Conservation (phyloP, 2,113 vertebrate species). For the Ardeotis arabs region DNA sequence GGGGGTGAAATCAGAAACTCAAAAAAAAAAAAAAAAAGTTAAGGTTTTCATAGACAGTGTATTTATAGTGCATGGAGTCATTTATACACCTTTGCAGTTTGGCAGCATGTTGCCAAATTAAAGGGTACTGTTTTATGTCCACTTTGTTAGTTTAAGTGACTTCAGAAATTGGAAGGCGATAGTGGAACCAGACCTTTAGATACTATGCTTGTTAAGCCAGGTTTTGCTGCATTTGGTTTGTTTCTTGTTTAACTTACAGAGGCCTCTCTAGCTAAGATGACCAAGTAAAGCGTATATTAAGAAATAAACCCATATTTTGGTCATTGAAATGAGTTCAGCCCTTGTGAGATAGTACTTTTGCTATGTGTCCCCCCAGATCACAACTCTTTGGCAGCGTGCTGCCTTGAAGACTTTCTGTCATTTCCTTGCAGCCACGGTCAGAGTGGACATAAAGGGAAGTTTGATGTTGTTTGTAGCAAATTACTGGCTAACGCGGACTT, state of each 20-base stretch:
- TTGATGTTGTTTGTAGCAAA: background rate
- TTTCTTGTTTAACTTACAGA: background rate
- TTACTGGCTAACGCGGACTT: background rate
- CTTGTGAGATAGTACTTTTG: background rate
- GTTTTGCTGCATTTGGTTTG: background rate
- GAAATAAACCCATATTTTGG: background rate
- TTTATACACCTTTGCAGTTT: background rate
- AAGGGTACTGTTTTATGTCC: background rate
- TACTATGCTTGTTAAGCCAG: background rate
- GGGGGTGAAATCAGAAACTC: background rate
- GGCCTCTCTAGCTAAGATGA: background rate
- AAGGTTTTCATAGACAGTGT: background rate
- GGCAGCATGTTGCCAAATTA: background rate
- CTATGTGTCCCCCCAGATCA: background rate
- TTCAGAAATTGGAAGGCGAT: background rate
- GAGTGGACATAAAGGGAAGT: background rate
- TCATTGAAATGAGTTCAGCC: background rate
- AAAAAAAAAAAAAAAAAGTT: background rate
- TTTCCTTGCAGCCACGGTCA: background rate
- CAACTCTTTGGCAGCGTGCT: background rate
- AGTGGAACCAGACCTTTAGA: background rate
- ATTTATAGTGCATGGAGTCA: background rate
- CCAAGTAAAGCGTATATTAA: fast-evolving
- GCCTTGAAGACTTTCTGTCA: background rate
- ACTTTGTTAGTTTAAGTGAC: constrained; percentile 28